These are phyloP conservation scores for Otus sunia DNA, from an alignment of 2,113 vertebrate genomes.

Conservation along the genomic window DNA sequence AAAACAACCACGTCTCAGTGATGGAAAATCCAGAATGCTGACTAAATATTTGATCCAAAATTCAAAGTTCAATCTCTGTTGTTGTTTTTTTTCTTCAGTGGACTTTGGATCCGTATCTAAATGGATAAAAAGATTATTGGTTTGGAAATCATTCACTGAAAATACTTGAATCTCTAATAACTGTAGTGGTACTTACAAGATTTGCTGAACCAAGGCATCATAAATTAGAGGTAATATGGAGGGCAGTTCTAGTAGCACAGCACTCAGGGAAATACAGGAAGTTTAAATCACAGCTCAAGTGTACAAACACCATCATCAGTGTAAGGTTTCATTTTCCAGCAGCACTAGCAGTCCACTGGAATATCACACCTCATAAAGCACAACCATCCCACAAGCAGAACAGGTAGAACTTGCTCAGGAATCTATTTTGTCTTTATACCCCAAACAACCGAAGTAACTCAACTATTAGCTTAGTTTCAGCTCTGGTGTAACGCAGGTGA, in stretches of 20 bases:
- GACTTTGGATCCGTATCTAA: slow-evolving; percentile 19
- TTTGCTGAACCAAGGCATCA: not conserved
- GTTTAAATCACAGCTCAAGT: not conserved
- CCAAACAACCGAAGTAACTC: not conserved
- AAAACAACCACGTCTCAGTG: not conserved
- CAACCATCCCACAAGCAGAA: not conserved
- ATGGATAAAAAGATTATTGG: not conserved
- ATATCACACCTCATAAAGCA: not conserved
- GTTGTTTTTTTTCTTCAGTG: not conserved
- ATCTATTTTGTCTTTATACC: not conserved
- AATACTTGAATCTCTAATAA: not conserved
- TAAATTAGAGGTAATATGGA: not conserved
- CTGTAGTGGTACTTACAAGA: not conserved
- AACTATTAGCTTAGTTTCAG: not conserved
- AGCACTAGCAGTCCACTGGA: not conserved
- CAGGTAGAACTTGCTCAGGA: not conserved
- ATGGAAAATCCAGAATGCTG: slow-evolving; percentile 11
- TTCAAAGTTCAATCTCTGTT: slow-evolving; percentile 40
- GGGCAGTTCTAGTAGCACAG: not conserved
- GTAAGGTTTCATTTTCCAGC: not conserved
- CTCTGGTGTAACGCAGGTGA: not conserved
- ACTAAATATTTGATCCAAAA: slow-evolving; percentile 21
- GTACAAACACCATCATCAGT: not conserved
- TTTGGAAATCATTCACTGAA: slow-evolving; percentile 12
- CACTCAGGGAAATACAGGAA: not conserved